Base-by-base conservation (phyloP, 2,888 invertebrate species). In the Diplazon laetatorius region DNA sequence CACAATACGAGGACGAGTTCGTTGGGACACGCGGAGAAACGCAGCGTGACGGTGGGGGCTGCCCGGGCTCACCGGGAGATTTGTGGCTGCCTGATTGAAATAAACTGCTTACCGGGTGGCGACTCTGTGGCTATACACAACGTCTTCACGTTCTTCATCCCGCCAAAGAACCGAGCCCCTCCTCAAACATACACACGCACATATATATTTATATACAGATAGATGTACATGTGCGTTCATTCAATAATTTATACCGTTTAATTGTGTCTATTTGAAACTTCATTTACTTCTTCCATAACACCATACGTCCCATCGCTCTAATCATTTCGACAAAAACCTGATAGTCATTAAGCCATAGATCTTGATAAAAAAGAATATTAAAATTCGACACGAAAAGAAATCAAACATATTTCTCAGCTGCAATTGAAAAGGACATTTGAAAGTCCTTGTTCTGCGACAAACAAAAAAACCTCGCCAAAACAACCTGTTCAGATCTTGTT, bases 61-160 rank as follows among this genome's bases (percentile, higher is more conserved):
- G 70, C 62, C 62, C 46, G 14, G 75, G 81, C 84, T 84, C 76
- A 50, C 78, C 83, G 30, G 81, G 81, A 87, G 88, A 88, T 88
- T 88, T 88, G 88, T 86, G 86, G 80, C 80, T 84, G 81, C 80
- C 82, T 87, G 87, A 88, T 88, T 88, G 87, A 88, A 88, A 87
- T 85, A 87, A 88, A 88, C 87, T 87, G 86, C 87, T 78, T 79
- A 76, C 81, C 77, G 78, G 74, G 80, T 52, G 78, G 72, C 70
- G 68, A 52, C 66, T n/a, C n/a, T 70, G 62, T 69, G 50, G 68
- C 74, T 46, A 42, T 62, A 46, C 66, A 18, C 35, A 30, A 44
- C 52, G 44, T 52, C 30, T 30, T 39, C 37, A 35, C 16, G 59
- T 25, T 39, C 42, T 62, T 57, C 52, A 74, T 71, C 55, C 16